Evolutionary conservation across 2,113 vertebrate genomes (phyloP), one percentile per base, ranked within the genome.

Genomic region (Copsychus sechellarum): DNA sequence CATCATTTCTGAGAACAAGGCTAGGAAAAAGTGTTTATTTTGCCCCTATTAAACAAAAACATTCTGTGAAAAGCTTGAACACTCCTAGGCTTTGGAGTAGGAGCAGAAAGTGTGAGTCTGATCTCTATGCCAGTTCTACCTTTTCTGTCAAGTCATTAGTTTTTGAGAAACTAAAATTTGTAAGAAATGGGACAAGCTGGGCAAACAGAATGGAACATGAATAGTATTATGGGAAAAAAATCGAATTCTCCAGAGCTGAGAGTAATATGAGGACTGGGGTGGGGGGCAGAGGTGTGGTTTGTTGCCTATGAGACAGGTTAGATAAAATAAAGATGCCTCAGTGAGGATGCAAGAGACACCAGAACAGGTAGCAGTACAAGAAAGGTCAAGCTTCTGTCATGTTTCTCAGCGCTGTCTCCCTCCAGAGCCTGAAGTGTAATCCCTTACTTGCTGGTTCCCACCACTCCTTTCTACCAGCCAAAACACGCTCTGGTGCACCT

Each of bases 1-100:
- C 81, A 90, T 90, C 81, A 92, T 90, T 95, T 96, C 96, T 0
- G 1, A 95, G 92, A 96, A 94, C 57, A 87, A 72, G 90, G 28
- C 78, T 87, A 76, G 70, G 80, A 83, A 93, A 92, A 91, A 67
- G 22, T 6, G 33, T 69, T 85, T 94, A 85, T 86, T 95, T 82
- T 92, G 40, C 48, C 58, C 58, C 29, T 67, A 18, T 71, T 95
- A 48, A 66, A 57, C 7, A 50, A 79, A 74, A 56, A 91, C 40
- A 60, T 5, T 26, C 8, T 76, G n/a, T 85, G 28, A 91, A 95
- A 88, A 86, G 24, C 15, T 60, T 92, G 45, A 31, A 40, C n/a
- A 64, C n/a, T 87, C 36, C 28, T 48, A 61, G 57, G 14, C 25
- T 88, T 79, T 80, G 88, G 57, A 93, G 42, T 12, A 61, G 22